Conservation (phyloP, 2,888 invertebrate species). For the Ashinkailepas kermadecensis region DNA sequence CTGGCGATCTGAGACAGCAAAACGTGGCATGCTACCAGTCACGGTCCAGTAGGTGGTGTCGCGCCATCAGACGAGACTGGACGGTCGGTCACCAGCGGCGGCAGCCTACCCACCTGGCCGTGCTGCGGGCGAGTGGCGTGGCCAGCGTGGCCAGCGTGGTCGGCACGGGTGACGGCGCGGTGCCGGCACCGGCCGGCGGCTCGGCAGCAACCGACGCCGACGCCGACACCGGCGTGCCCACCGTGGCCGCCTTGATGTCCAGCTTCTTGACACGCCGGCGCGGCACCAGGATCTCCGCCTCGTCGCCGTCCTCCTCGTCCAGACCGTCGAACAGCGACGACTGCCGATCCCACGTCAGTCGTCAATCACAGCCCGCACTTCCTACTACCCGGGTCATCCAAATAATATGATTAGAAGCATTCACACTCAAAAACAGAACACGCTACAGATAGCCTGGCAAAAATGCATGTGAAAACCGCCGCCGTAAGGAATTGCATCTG, state of each 20-base stretch:
- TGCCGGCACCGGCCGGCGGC: constrained; percentile 10
- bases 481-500: no score
- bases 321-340: constrained; percentile 67
- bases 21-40: no score
- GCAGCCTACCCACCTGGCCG: constrained; percentile 22
- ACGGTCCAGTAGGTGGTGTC: no score
- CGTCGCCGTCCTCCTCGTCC: constrained; percentile 60
- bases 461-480: no score
- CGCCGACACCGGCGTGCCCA: constrained; percentile 23
- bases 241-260: constrained; percentile 50
- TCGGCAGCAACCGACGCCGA: constrained; percentile 1
- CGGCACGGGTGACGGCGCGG: not conserved
- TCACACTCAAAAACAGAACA: no score
- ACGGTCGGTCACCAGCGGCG: not conserved
- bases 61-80: not conserved
- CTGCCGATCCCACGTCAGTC: constrained; percentile 41
- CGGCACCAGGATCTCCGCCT: constrained; percentile 44
- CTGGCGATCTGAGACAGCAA: no score
- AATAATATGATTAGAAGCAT: no score
- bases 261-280: constrained; percentile 58
- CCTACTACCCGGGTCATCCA: no score
- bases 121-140: constrained; percentile 25
- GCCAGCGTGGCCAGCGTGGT: constrained; percentile 12
- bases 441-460: no score
- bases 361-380: no score